Evolutionary conservation across 2,797 vertebrate genomes (phyloP).

Genomic region (Sebastes diploproa): DNA sequence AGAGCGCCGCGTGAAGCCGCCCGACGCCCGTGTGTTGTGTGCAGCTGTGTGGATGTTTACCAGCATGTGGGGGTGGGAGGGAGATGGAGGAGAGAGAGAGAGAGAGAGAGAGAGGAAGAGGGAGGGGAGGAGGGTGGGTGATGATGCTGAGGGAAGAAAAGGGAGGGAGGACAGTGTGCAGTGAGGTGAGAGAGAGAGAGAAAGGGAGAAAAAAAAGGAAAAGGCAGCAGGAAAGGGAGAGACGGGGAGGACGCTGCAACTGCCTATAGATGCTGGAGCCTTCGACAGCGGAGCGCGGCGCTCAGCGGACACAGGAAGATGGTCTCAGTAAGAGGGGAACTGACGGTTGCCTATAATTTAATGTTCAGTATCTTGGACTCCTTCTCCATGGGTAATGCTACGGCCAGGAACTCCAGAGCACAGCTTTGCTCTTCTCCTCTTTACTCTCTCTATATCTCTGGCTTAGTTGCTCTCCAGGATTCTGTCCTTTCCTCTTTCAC

Average conservation of each 20-base stretch:
- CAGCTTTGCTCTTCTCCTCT: slow-evolving; percentile 80
- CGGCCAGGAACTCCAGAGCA: slow-evolving; percentile 82
- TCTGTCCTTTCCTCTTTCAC: slow-evolving; percentile 52
- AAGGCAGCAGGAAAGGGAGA: slow-evolving; percentile 76
- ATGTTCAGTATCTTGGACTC: slow-evolving; percentile 90
- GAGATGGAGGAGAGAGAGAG: slow-evolving; percentile 33
- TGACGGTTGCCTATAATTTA: slow-evolving; percentile 92
- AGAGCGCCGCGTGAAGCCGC: background rate
- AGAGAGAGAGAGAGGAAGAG: slow-evolving; percentile 16
- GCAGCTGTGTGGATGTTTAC: slow-evolving; percentile 62
- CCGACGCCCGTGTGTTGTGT: background rate
- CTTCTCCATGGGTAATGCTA: slow-evolving; percentile 91
- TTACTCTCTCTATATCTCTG: slow-evolving; percentile 32
- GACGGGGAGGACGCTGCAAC: slow-evolving; percentile 72
- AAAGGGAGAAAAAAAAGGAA: slow-evolving; percentile 60
- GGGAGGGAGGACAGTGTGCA: slow-evolving; percentile 63
- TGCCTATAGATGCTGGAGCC: slow-evolving; percentile 84
- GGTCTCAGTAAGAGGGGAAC: slow-evolving; percentile 91
- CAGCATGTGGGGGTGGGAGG: slow-evolving; percentile 52
- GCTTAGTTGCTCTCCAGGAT: slow-evolving; percentile 64
- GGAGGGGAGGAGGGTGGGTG: slow-evolving; percentile 42
- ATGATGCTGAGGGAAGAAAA: slow-evolving; percentile 72
- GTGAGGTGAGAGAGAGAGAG: slow-evolving; percentile 45
- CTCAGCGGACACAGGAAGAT: slow-evolving; percentile 83
- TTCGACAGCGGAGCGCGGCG: slow-evolving; percentile 74